These are phyloP conservation scores for Microtus richardsoni DNA, from an alignment of 2,113 vertebrate genomes.

Conservation along the genomic window DNA sequence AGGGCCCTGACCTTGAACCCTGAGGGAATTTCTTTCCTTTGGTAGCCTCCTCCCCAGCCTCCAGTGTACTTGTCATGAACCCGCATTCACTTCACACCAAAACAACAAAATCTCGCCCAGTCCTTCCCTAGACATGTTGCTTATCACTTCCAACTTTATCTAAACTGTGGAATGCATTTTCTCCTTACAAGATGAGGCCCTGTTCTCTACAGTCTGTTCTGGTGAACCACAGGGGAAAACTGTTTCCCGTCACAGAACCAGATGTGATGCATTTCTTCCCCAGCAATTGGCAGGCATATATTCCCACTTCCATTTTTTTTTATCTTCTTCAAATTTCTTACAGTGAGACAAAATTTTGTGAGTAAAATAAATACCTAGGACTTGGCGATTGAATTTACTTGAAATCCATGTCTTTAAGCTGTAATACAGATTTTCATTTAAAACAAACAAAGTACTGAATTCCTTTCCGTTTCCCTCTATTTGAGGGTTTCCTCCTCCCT, in stretches of 20 bases:
- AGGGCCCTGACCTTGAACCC: neutral
- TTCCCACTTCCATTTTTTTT: neutral
- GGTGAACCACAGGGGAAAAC: neutral
- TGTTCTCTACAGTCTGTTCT: conserved; percentile 53
- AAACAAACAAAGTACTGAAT: neutral
- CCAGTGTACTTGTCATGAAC: accelerated
- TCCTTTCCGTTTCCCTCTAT: neutral
- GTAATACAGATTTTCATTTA: neutral
- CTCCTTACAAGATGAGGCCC: neutral
- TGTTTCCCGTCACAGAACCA: conserved; percentile 55
- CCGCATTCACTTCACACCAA: neutral
- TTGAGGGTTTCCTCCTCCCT: neutral
- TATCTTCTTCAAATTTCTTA: neutral
- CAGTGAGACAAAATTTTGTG: neutral
- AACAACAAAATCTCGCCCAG: neutral
- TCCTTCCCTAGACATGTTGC: neutral
- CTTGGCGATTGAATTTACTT: neutral
- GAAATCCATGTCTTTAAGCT: neutral
- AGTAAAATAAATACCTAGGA: neutral
- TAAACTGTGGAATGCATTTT: conserved; percentile 17
- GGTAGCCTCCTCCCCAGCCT: too few species aligned
- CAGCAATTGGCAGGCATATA: neutral
- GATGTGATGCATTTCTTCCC: conserved; percentile 34
- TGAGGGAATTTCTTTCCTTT: neutral
- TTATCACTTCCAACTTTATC: conserved; percentile 17